These are phyloP conservation scores for Trididemnum clinides DNA, from an alignment of 23 tunicate genomes.

Conservation along the genomic window DNA sequence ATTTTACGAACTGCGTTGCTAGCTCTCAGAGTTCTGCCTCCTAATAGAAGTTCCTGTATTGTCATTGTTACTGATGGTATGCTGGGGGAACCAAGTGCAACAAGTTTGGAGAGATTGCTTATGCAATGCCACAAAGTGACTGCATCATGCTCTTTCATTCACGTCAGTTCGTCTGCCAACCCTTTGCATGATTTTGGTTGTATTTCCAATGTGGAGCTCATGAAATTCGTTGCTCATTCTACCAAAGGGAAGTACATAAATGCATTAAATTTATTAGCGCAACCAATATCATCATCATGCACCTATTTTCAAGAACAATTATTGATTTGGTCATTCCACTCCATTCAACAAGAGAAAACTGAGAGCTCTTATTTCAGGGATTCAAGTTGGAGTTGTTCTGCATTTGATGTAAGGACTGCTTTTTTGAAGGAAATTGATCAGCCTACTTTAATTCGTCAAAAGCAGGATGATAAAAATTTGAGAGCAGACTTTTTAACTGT, in stretches of 20 bases:
- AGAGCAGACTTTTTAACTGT: conserved; percentile 48
- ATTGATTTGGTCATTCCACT: conserved; percentile 21
- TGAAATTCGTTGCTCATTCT: conserved; percentile 72
- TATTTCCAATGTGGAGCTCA: conserved; percentile 56
- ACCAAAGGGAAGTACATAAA: conserved; percentile 76
- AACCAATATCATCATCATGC: neutral
- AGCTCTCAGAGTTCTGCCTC: conserved; percentile 64
- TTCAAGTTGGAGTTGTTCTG: conserved; percentile 27
- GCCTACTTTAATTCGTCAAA: conserved; percentile 33
- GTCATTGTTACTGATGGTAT: conserved; percentile 92
- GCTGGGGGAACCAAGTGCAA: conserved; percentile 71
- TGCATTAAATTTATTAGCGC: neutral
- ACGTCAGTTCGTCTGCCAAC: conserved; percentile 45
- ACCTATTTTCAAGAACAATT: neutral
- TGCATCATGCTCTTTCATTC: conserved; percentile 69
- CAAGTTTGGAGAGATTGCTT: conserved; percentile 43
- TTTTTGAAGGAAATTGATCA: neutral
- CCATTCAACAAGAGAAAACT: neutral
- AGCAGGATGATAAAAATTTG: conserved; percentile 59
- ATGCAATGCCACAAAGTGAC: conserved; percentile 66
- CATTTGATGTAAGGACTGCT: conserved; percentile 34
- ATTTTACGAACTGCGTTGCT: conserved; percentile 74
- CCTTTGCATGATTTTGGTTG: conserved; percentile 77
- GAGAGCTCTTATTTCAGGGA: neutral
- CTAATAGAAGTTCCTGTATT: conserved; percentile 74